Conservation (phyloP, 2,797 vertebrate species). For the Ctenochaetus hawaiiensis region DNA sequence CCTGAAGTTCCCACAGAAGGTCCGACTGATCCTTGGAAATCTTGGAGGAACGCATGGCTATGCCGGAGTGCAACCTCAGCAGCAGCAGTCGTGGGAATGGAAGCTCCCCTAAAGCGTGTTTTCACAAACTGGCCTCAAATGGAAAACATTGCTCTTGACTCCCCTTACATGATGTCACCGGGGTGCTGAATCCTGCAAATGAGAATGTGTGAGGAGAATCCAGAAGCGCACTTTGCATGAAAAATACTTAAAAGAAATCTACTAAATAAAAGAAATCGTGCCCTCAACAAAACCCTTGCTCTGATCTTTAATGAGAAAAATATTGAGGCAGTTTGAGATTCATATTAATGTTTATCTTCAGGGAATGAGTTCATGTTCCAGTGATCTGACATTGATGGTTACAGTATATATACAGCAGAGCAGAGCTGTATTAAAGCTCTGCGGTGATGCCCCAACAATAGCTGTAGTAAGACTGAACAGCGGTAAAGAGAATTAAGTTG, state of each 20-base stretch:
- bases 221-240: slow-evolving; percentile 9
- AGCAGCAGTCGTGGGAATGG: slow-evolving; percentile 52
- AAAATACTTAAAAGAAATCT: neutral
- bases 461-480: slow-evolving; percentile 22
- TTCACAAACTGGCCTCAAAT: slow-evolving; percentile 30
- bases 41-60: slow-evolving; percentile 27
- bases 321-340: slow-evolving; percentile 29
- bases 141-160: slow-evolving; percentile 34
- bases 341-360: slow-evolving; percentile 46
- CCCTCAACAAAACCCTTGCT: slow-evolving; percentile 17
- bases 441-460: slow-evolving; percentile 26
- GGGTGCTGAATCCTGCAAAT: slow-evolving; percentile 42
- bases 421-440: slow-evolving; percentile 19
- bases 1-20: slow-evolving; percentile 68
- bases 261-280: slow-evolving; percentile 17
- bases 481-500: slow-evolving; percentile 18
- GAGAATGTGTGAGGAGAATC: slow-evolving; percentile 27
- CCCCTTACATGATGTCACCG: slow-evolving; percentile 27
- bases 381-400: slow-evolving; percentile 31
- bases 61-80: slow-evolving; percentile 56
- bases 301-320: slow-evolving; percentile 60
- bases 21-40: slow-evolving; percentile 41
- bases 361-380: slow-evolving; percentile 40
- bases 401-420: slow-evolving; percentile 15
- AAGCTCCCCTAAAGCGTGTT: slow-evolving; percentile 39